Conservation (phyloP, 2,797 vertebrate genomes). For the Myotis myotis region DNA sequence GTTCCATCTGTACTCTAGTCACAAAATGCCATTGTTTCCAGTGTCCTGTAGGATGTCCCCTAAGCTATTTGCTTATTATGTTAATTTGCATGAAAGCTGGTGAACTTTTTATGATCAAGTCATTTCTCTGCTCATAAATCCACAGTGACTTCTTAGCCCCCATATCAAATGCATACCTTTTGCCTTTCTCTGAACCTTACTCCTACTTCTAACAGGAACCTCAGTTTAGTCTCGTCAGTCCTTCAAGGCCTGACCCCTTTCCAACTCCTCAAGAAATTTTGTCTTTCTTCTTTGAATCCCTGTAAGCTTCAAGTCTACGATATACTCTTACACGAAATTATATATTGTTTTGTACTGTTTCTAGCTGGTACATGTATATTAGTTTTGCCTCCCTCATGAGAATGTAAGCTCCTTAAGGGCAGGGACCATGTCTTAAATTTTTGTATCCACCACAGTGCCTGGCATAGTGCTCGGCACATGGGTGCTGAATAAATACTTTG, state of each 20-base stretch:
- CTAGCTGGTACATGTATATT: slow-evolving; percentile 47
- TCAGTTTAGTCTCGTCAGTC: slow-evolving; percentile 4
- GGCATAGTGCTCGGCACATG: slow-evolving; percentile 69
- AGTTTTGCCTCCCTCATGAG: slow-evolving; percentile 58
- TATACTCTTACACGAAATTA: slow-evolving; percentile 45
- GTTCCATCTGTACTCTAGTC: neutral
- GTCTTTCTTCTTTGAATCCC: slow-evolving; percentile 42
- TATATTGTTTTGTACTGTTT: slow-evolving; percentile 52
- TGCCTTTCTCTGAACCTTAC: slow-evolving; percentile 27
- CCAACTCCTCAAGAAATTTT: slow-evolving; percentile 29
- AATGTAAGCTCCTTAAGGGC: slow-evolving; percentile 76
- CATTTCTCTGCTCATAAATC: slow-evolving; percentile 20
- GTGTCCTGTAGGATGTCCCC: neutral
- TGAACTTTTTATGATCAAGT: neutral
- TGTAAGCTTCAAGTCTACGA: slow-evolving; percentile 43
- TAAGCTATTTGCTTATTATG: neutral
- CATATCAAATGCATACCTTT: neutral
- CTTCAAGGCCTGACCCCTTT: slow-evolving; percentile 18
- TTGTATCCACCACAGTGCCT: slow-evolving; percentile 73
- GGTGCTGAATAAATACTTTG: slow-evolving; percentile 74
- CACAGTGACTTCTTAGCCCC: neutral
- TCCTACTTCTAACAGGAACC: neutral
- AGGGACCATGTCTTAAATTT: slow-evolving; percentile 67
- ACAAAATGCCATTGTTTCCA: neutral
- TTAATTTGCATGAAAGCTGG: slow-evolving; percentile 32